A percentile compares a stretch with the other conserved stretches of the same genome.
Conservation (phyloP, 2,888 invertebrate genomes). For the Isoperla grammatica region DNA sequence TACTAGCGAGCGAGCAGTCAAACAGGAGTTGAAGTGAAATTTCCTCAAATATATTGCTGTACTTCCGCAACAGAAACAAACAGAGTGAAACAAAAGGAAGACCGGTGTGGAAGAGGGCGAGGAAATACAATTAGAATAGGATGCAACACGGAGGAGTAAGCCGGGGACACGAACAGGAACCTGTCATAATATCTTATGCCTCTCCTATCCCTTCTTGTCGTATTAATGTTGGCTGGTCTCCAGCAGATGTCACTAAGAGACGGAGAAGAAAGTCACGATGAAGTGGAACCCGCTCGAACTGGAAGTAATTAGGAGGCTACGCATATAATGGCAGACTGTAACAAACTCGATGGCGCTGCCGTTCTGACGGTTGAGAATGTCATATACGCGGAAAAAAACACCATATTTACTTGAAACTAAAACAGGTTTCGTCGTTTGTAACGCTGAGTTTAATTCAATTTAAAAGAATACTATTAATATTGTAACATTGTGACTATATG, state of each 20-base stretch:
- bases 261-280: conserved; percentile 7
- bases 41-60: not conserved
- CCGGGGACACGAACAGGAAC: conserved; percentile 38
- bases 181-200: conserved; percentile 16
- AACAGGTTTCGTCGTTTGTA: too few relatives aligned
- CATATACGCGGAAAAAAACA: too few relatives aligned
- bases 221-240: conserved; percentile 24
- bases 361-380: too few relatives aligned
- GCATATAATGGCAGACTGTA: too few relatives aligned
- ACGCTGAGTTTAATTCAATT: too few relatives aligned
- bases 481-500: too few relatives aligned
- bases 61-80: conserved; percentile 10
- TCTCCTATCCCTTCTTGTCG: conserved; percentile 10
- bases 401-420: too few relatives aligned
- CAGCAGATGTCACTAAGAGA: conserved; percentile 21
- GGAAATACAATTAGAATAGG: conserved; percentile 34
- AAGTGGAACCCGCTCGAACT: not conserved
- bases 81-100: conserved; percentile 9
- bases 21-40: conserved; percentile 4
- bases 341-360: too few relatives aligned
- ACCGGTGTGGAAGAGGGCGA: conserved; percentile 36
- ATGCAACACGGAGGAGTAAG: conserved; percentile 41
- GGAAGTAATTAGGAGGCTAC: conserved; percentile 4
- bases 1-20: too few relatives aligned
- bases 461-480: too few relatives aligned